These are phyloP conservation scores for Orchesella flavescens DNA, from an alignment of 2,888 invertebrate genomes.

Conservation along the genomic window DNA sequence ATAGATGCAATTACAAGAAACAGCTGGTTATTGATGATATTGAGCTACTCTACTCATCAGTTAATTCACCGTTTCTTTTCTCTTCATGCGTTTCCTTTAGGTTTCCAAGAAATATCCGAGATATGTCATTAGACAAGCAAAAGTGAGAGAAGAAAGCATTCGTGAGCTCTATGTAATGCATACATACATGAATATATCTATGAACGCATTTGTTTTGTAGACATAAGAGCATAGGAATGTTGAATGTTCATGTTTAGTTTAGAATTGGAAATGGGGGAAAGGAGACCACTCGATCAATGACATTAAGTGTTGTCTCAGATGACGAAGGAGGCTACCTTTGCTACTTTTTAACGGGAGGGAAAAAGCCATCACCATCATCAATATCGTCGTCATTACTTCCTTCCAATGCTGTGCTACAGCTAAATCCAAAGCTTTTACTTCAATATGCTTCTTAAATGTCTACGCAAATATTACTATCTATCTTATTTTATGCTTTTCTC, in stretches of 20 bases:
- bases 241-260: too few relatives aligned
- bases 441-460: too few relatives aligned
- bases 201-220: too few relatives aligned
- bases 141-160: constrained; percentile 7
- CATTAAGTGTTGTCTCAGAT: constrained; percentile 40
- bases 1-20: constrained; percentile 45
- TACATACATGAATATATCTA: too few relatives aligned
- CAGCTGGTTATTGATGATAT: constrained; percentile 33
- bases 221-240: too few relatives aligned
- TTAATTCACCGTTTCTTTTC: not conserved
- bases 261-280: not conserved
- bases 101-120: not conserved
- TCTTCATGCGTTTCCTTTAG: not conserved
- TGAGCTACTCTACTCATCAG: not conserved
- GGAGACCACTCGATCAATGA: constrained; percentile 53
- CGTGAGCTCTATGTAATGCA: too few relatives aligned
- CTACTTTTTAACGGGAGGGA: constrained; percentile 6
- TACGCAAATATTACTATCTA: too few relatives aligned
- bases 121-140: not conserved
- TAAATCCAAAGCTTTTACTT: too few relatives aligned
- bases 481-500: too few relatives aligned
- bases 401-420: not conserved
- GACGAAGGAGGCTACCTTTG: constrained; percentile 39
- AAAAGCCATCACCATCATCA: not conserved
- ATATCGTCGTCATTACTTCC: not conserved